phyloP scores from a whole-genome alignment of 2,113 vertebrate species.

The Helogale parvula region DNA sequence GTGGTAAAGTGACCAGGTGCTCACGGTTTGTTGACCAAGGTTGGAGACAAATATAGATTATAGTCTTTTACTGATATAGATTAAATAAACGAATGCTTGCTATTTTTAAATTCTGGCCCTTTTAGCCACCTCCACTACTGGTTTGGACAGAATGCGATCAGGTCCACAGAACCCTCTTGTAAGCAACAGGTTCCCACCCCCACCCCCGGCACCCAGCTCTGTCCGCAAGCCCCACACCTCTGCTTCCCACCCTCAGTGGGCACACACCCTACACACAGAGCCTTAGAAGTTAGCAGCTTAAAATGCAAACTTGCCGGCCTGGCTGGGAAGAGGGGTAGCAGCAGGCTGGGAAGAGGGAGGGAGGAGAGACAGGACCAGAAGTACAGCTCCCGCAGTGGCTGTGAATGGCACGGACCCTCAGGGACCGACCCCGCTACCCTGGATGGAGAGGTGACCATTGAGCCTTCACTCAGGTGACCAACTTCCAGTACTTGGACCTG shows the following conservation, averaged over 20 bases:
- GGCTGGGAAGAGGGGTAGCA: accelerated
- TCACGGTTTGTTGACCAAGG: neutral
- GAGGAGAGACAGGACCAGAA: accelerated
- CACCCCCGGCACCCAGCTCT: neutral
- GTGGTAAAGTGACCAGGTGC: neutral
- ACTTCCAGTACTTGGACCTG: neutral
- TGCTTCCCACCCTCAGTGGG: neutral
- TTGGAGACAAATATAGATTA: neutral
- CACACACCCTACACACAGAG: neutral
- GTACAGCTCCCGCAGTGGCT: neutral
- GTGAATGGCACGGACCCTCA: too few species aligned
- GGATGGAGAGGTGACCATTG: neutral
- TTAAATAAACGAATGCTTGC: neutral
- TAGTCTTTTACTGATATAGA: neutral
- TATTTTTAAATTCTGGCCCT: neutral
- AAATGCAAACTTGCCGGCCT: neutral
- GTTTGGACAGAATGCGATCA: neutral
- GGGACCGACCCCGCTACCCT: too few species aligned
- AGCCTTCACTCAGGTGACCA: neutral
- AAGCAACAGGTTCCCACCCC: neutral
- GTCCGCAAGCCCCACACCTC: neutral
- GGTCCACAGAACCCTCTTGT: neutral
- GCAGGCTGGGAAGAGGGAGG: neutral
- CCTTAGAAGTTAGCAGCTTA: neutral
- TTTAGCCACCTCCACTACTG: neutral